Base-by-base conservation (phyloP, 2,888 invertebrate genomes). In the Epistrophe eligans region DNA sequence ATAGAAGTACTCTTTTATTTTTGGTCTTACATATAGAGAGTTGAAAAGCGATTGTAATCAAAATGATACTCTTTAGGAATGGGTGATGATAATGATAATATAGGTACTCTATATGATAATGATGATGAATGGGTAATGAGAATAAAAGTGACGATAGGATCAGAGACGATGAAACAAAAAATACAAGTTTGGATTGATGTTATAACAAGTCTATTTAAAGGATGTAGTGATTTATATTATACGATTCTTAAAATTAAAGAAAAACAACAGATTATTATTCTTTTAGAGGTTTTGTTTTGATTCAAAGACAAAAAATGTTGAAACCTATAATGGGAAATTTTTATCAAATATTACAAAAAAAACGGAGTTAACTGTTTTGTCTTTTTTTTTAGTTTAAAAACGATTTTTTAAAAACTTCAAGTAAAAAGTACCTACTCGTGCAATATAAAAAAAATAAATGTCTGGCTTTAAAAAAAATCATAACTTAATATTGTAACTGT, bases 31-130 rank as follows among this genome's bases (percentile, higher is more conserved):
- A 35, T 32, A 50, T 24, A 24, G 24, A 24, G 38, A 50, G 32
- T 24, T 70, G 40, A 79, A 71, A 71, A 55, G 58, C 35, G 84
- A 84, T 84, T 79, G 79, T 79, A 66, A 84, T 84, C 84, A 79
- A 76, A 84, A 84, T 84, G 71, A 79, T 79, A 79, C 76, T 57
- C 71, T 57, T 10, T 28, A 32, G 8, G 55, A 28, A 79, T 19
- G 48, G 62, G 76, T 19, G 48, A 62, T 19, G 38, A 62, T 79
- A 57, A 52, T 62, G 79, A 76, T 84, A 76, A 64, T 79, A 84
- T 84, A 57, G 55, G 24, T 73, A 83, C n/a, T n/a, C n/a, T n/a
- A n/a, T n/a, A 79, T 19, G 48, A 62, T 19, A 43, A 62, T 79
- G 62, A 52, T 62, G 79, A 76, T 84, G 79, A 64, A 84, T 84